Base-by-base conservation (phyloP, 2,797 vertebrate species). In the Ambastaia sidthimunki region DNA sequence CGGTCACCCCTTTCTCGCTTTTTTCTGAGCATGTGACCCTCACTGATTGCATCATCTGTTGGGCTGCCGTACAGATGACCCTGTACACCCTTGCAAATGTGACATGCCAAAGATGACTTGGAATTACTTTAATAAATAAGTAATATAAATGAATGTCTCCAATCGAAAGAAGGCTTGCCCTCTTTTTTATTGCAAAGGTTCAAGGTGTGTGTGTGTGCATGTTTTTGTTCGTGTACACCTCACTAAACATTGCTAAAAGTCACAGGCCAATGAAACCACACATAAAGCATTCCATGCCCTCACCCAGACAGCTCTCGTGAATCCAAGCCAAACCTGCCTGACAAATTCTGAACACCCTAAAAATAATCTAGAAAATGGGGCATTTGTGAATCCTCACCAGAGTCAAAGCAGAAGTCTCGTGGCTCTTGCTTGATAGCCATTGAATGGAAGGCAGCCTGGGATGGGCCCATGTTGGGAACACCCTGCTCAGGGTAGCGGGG, bases 391-490 rank as follows among this genome's bases (percentile, higher is more conserved):
- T 72, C 19, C 96, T 92, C 83, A 98, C 97, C 97, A 92, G 97
- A 98, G 88, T 98, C 97, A 2, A 98, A 95, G 93, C 97, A 97
- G 92, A 95, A 99, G 91, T 99, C 97, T 12, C 93, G 90, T 18
- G 97, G 97, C 90, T 99, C 97, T 91, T 98, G 97, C 85, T 99
- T 99, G 92, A 99, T 97, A 91, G 94, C 93, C 94, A 98, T 90
- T 5, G 95, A 91, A 89, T 96, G 96, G 92, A 97, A 98, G 72
- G 94, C 81, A 0, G 94, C 90, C 83, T 93, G 86, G 0, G 90
- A 85, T 47, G 94, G 93, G 2, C 88, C 90, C 91, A 97, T 93
- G 87, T 90, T 80, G 10, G 96, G 93, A 25, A 94, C 92, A 0
- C 95, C 91, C 0, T 97, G 96, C 89, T 99, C 96, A 0, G 87